Base-by-base conservation (phyloP, 2,797 vertebrate species). In the Cyclopterus lumpus region DNA sequence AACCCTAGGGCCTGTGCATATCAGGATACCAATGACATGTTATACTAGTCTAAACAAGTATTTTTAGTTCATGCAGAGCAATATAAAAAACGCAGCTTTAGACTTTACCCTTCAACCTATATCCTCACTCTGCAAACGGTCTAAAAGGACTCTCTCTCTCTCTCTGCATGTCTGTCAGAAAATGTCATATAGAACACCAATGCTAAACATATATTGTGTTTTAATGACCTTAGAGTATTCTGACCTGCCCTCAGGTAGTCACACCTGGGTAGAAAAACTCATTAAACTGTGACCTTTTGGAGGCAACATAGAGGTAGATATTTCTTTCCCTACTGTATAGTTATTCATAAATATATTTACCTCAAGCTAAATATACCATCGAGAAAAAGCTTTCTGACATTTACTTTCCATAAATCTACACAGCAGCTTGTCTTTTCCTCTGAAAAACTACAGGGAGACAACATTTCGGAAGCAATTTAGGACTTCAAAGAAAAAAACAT, bases 211-310 rank as follows among this genome's bases (percentile, higher is more conserved):
- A 86, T 83, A 85, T 82, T 84, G 60, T 61, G 32, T 79, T 88
- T 90, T 83, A 89, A 82, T 74, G 64, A 76, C 62, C 83, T 34
- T 55, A 49, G 57, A 68, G 68, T 64, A 71, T 73, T 83, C 48
- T 48, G 77, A 83, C 42, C 28, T 79, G 34, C 74, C 73, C 73
- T 38, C 4, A 2, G 80, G 80, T 77, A 86, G 34, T 62, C 69
- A 75, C 67, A 85, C 85, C 60, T 73, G 58, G 54, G 82, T 87
- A 64, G 83, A 70, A 86, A 77, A 84, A 68, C 64, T 20, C 83
- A 88, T 90, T 83, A 84, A 91, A 86, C 71, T 32, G 24, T 53
- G 63, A 82, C 60, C 57, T 71, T 79, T 81, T 59, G 20, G 64
- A 70, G 53, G 58, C 64, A 73, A 67, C 22, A 22, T 76, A 6